A percentile compares a stretch with the other conserved stretches of the same genome.
Conservation (phyloP, 2,888 invertebrate species). For the Nezara viridula region DNA sequence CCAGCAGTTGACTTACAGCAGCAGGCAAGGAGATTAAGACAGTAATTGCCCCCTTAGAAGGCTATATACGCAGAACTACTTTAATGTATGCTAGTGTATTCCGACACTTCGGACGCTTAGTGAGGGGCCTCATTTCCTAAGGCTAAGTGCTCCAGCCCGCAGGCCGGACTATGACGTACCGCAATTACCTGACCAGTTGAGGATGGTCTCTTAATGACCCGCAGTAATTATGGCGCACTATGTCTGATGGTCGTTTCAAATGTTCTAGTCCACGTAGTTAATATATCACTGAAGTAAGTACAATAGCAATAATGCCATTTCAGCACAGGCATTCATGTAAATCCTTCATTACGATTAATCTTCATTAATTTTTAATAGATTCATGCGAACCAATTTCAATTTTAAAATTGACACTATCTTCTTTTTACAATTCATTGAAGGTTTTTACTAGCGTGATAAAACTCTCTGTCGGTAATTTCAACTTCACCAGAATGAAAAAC, state of each 20-base stretch:
- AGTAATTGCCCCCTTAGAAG: neutral
- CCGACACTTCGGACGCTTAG: neutral
- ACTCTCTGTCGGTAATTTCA: no score
- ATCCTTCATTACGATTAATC: no score
- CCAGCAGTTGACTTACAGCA: neutral
- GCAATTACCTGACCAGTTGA: neutral
- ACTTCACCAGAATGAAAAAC: no score
- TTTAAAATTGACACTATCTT: no score
- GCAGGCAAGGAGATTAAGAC: neutral
- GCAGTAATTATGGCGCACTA: neutral
- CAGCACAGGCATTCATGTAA: no score
- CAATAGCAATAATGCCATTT: no score
- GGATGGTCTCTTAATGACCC: neutral
- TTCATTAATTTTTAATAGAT: no score
- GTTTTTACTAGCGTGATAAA: no score
- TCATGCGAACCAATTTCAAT: no score
- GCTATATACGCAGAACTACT: neutral
- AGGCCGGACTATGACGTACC: neutral
- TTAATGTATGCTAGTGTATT: conserved; percentile 46
- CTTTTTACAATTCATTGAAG: no score
- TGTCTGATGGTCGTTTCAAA: neutral
- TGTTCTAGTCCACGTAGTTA: neutral
- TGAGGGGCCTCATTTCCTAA: neutral
- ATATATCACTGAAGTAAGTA: neutral
- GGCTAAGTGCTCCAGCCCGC: neutral